Percentiles rank a stretch among this genome's conserved stretches.
phyloP scores from a whole-genome alignment of 2,888 invertebrate genomes.

The Fissipunctia ypsillon region DNA sequence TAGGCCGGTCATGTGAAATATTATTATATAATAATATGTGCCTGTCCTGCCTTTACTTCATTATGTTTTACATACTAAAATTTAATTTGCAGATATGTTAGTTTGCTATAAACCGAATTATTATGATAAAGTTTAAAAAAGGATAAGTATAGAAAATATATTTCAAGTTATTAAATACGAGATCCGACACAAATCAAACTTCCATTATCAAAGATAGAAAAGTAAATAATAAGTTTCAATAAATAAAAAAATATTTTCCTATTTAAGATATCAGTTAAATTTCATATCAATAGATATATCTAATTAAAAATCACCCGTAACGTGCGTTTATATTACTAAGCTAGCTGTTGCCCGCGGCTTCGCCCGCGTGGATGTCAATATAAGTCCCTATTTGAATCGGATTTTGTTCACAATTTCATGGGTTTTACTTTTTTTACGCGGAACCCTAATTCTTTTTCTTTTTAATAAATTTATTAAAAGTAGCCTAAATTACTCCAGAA shows the following conservation, averaged over 20 bases:
- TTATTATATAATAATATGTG: too few relatives aligned
- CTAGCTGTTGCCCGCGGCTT: too few relatives aligned
- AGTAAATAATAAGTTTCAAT: constrained; percentile 64
- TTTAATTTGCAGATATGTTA: constrained; percentile 65
- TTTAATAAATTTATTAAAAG: too few relatives aligned
- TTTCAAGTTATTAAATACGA: constrained; percentile 74
- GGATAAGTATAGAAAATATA: constrained; percentile 58
- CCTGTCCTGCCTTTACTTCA: constrained; percentile 21
- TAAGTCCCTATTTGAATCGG: too few relatives aligned
- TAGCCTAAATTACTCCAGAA: too few relatives aligned
- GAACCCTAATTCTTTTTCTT: too few relatives aligned
- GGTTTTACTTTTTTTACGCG: too few relatives aligned
- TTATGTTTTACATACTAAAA: constrained; percentile 49
- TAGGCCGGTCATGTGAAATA: constrained; percentile 45
- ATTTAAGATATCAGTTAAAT: constrained; percentile 59
- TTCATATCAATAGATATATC: constrained; percentile 59
- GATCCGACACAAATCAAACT: constrained; percentile 74
- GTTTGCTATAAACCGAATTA: constrained; percentile 64
- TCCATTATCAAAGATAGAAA: constrained; percentile 57
- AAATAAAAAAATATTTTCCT: constrained; percentile 68
- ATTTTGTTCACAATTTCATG: too few relatives aligned
- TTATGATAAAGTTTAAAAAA: constrained; percentile 61
- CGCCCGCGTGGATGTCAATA: too few relatives aligned
- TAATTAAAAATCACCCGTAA: constrained; percentile 50
- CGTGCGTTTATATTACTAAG: constrained; percentile 18